Conservation (phyloP, 2,113 vertebrate species). For the rat (Rattus norvegicus) region GRCr8 NC_086019.1:6504001-6504500, state of each 20-base stretch:
- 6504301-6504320: constrained; percentile 72
- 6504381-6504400: constrained; percentile 64
- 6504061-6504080: constrained; percentile 9
- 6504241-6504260: constrained; percentile 75
- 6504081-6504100: background rate
- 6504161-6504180: constrained; percentile 59
- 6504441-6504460: constrained; percentile 70
- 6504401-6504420: constrained; percentile 14
- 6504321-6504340: constrained; percentile 71
- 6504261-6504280: constrained; percentile 72
- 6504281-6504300: constrained; percentile 76
- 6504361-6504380: constrained; percentile 73
- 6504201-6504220: constrained; percentile 77
- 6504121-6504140: background rate
- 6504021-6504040: constrained; percentile 4
- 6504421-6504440: constrained; percentile 30
- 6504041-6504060: constrained; percentile 38
- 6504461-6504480: background rate
- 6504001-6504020: background rate
- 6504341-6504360: constrained; percentile 70
- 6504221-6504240: constrained; percentile 65
- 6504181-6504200: constrained; percentile 65
- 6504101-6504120: constrained; percentile 34
- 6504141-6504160: constrained; percentile 66
- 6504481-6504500: no score